Conservation (phyloP, 2,113 vertebrate species). For the Platysternon megacephalum region DNA sequence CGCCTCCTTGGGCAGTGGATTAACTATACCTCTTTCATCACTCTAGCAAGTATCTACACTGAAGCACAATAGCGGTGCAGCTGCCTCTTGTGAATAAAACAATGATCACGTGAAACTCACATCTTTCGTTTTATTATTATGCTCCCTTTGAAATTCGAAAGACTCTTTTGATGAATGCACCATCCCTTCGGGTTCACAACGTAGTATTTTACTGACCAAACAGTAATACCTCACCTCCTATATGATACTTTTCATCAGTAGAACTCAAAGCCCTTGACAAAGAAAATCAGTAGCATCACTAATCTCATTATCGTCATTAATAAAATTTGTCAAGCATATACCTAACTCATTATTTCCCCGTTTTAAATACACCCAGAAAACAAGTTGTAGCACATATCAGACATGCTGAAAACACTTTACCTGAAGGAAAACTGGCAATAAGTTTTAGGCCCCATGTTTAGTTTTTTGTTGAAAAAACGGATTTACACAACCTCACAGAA, state of each 20-base stretch:
- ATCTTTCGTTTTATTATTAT: not conserved
- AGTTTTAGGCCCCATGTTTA: not conserved
- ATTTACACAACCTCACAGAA: not conserved
- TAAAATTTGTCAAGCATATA: slow-evolving; percentile 9
- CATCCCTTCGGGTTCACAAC: not conserved
- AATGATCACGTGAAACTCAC: not conserved
- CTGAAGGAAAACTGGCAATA: not conserved
- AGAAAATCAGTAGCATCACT: not conserved
- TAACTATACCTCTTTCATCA: not conserved
- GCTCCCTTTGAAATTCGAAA: not conserved
- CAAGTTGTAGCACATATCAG: not conserved
- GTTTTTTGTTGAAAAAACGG: not conserved
- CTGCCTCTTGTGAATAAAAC: not conserved
- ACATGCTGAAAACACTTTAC: not conserved
- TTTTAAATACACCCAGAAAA: not conserved
- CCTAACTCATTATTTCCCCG: not conserved
- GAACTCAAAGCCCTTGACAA: slow-evolving; percentile 32
- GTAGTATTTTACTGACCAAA: not conserved
- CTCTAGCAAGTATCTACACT: not conserved
- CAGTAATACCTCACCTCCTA: not conserved
- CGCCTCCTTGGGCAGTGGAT: not conserved
- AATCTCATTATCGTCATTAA: not conserved
- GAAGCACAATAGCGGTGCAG: not conserved
- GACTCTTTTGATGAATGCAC: not conserved
- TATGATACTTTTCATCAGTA: not conserved